phyloP scores from a whole-genome alignment of 2,797 vertebrate genomes.

The Channa striata region DNA sequence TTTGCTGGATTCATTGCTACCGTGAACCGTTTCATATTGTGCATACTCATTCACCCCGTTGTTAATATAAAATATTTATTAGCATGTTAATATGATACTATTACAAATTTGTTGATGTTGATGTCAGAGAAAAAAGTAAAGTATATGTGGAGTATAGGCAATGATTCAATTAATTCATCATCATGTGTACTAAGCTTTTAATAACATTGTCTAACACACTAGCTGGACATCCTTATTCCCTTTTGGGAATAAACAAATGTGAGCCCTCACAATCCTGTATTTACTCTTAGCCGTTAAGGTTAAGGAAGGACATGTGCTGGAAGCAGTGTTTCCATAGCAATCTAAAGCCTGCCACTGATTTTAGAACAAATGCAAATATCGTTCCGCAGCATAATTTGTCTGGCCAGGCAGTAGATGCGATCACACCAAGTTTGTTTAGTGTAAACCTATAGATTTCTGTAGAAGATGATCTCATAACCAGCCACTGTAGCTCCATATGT shows the following conservation, averaged over 20 bases:
- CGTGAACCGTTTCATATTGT: too few species aligned
- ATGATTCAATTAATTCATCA: background rate
- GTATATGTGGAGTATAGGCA: background rate
- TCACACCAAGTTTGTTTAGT: background rate
- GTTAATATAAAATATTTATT: too few species aligned
- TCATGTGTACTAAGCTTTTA: background rate
- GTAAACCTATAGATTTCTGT: background rate
- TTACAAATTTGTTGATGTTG: too few species aligned
- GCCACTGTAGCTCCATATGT: constrained; percentile 1
- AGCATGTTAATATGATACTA: too few species aligned
- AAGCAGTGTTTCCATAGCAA: constrained; percentile 50
- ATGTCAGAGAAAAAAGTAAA: background rate
- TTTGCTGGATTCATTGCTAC: too few species aligned
- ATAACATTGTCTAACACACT: background rate
- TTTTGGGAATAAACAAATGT: background rate
- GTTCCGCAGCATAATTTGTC: background rate
- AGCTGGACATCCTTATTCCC: background rate
- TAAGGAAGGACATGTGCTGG: constrained; percentile 11
- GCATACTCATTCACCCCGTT: too few species aligned
- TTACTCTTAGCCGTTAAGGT: constrained; percentile 1
- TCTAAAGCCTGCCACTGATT: constrained; percentile 20
- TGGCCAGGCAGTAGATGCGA: background rate
- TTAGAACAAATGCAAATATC: background rate
- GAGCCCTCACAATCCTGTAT: background rate
- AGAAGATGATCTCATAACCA: background rate